These are phyloP conservation scores for Wasmannia auropunctata DNA, from an alignment of 1,140 invertebrate species.

Conservation along the genomic window DNA sequence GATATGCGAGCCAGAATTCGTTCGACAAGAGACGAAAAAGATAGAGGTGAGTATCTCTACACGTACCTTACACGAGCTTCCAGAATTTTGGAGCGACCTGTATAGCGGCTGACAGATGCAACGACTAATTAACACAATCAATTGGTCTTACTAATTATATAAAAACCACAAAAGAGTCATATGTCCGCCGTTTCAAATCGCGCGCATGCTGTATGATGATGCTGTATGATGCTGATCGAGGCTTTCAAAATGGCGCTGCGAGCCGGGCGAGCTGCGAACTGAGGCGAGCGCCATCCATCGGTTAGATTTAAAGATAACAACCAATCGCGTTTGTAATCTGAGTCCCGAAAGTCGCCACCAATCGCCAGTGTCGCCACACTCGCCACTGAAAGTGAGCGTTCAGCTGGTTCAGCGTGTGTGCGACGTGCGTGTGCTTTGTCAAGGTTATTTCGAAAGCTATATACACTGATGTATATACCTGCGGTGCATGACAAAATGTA, in stretches of 20 bases:
- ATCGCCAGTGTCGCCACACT: no score
- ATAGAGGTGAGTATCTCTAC: constrained; percentile 75
- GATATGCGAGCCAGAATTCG: constrained; percentile 73
- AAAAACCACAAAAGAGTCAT: background rate
- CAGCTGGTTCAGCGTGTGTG: no score
- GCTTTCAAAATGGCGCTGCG: constrained; percentile 8
- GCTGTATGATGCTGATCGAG: no score
- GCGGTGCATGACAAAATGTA: constrained; percentile 43
- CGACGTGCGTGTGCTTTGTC: background rate
- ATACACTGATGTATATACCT: background rate
- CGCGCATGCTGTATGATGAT: constrained; percentile 18
- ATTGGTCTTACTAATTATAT: constrained; percentile 15
- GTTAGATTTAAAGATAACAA: background rate
- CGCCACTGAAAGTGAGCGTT: no score
- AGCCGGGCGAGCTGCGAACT: no score
- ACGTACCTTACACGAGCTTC: background rate
- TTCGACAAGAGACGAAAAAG: constrained; percentile 66
- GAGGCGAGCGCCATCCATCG: background rate
- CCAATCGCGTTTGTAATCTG: background rate
- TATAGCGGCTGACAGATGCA: background rate
- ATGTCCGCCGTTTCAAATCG: background rate
- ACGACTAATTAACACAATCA: background rate
- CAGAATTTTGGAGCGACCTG: background rate
- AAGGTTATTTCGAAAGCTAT: background rate
- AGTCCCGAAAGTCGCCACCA: background rate